phyloP scores from a whole-genome alignment of 2,113 vertebrate species.

The Grammomys surdaster region DNA sequence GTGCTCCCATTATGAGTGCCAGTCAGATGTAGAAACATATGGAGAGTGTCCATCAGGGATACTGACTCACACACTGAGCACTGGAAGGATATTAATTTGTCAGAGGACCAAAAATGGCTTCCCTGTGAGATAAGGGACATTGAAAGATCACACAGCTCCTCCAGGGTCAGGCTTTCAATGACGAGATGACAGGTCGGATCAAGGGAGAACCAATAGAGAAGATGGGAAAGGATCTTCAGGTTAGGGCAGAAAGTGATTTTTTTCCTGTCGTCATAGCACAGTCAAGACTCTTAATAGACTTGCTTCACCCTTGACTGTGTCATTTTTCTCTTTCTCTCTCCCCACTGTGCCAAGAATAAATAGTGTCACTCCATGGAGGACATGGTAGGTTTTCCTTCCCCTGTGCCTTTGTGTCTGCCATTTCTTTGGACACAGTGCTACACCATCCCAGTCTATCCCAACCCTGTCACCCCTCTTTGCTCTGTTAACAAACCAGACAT shows the following conservation, averaged over 20 bases:
- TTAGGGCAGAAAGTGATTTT: background rate
- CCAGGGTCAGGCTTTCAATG: background rate
- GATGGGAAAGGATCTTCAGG: background rate
- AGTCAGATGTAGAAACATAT: background rate
- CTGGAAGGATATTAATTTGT: conserved; percentile 1
- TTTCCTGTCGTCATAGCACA: background rate
- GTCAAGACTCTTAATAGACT: background rate
- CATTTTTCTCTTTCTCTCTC: conserved; percentile 25
- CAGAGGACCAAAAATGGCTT: background rate
- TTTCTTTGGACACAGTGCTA: background rate
- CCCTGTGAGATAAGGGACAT: background rate
- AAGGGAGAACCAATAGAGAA: background rate
- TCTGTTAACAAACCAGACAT: background rate
- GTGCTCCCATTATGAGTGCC: background rate
- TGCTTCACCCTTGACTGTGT: background rate
- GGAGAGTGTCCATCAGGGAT: background rate
- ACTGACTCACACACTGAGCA: background rate
- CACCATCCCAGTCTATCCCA: no score
- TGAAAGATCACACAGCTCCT: background rate
- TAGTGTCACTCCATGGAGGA: background rate
- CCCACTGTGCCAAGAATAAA: conserved; percentile 6
- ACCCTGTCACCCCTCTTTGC: background rate
- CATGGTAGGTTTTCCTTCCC: background rate
- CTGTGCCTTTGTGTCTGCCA: background rate
- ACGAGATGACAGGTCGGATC: conserved; percentile 8